A percentile compares a stretch with the other conserved stretches of the same genome.
These are phyloP conservation scores for Drosophila lutescens DNA, from an alignment of 2,888 invertebrate species.

Conservation along the genomic window DNA sequence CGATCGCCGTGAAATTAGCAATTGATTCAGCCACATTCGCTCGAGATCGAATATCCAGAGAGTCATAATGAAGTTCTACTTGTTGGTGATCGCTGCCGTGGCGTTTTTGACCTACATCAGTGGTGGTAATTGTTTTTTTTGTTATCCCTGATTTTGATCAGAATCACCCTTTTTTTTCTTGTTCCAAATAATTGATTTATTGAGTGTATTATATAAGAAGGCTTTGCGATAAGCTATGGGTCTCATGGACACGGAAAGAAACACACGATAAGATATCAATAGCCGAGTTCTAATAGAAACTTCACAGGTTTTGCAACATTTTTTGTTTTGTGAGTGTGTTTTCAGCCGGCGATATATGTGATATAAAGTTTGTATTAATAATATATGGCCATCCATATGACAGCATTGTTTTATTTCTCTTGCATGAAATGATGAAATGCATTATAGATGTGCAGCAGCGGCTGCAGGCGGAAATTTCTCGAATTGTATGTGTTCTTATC, in stretches of 20 bases:
- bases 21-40: not conserved
- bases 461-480: not conserved
- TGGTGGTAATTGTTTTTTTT: constrained; percentile 68
- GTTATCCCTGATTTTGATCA: not conserved
- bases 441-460: not conserved
- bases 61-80: constrained; percentile 75
- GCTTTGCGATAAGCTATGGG: constrained; percentile 7
- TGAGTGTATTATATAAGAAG: constrained; percentile 29
- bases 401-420: not conserved
- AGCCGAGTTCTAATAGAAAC: not conserved
- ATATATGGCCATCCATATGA: not conserved
- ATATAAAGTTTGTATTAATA: not conserved
- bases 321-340: not conserved
- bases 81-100: constrained; percentile 65
- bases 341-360: not conserved
- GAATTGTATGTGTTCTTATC: too few species aligned
- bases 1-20: constrained; percentile 9
- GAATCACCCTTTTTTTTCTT: not conserved
- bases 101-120: constrained; percentile 77
- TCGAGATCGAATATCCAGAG: constrained; percentile 37
- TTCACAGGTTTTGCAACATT: too few species aligned
- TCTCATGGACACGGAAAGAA: constrained; percentile 2
- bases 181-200: not conserved
- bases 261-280: constrained; percentile 13
- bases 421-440: constrained; percentile 6